phyloP scores from a whole-genome alignment of 1,140 invertebrate species.

The Pentalonia nigronervosa region DNA sequence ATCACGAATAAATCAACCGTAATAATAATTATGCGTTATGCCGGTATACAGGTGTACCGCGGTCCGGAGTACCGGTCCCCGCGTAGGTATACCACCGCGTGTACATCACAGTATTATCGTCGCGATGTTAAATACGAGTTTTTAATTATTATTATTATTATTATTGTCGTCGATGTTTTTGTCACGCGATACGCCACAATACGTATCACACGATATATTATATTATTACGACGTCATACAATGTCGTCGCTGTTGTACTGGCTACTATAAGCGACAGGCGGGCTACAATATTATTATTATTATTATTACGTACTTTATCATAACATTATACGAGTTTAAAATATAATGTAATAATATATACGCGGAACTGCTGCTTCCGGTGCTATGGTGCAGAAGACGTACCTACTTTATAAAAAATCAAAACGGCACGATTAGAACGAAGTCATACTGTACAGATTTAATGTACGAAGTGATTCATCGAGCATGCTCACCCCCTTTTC shows the following conservation, averaged over 20 bases:
- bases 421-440: no score
- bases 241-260: not conserved
- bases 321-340: not conserved
- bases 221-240: not conserved
- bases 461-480: no score
- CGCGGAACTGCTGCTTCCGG: conserved; percentile 15
- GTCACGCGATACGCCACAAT: conserved; percentile 56
- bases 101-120: not conserved
- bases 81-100: not conserved
- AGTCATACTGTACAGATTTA: no score
- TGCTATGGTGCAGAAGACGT: not conserved
- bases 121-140: conserved; percentile 7
- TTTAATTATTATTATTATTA: conserved; percentile 1
- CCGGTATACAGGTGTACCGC: not conserved
- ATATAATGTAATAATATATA: not conserved
- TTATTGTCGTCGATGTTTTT: not conserved
- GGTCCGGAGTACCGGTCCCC: conserved; percentile 29
- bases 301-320: not conserved
- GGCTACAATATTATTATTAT: not conserved
- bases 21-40: not conserved
- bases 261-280: not conserved
- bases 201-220: not conserved
- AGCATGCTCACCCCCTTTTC: no score
- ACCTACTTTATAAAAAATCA: no score
- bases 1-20: not conserved